Evolutionary conservation across 2,888 invertebrate species (phyloP).

Genomic region (Globia sparganii): DNA sequence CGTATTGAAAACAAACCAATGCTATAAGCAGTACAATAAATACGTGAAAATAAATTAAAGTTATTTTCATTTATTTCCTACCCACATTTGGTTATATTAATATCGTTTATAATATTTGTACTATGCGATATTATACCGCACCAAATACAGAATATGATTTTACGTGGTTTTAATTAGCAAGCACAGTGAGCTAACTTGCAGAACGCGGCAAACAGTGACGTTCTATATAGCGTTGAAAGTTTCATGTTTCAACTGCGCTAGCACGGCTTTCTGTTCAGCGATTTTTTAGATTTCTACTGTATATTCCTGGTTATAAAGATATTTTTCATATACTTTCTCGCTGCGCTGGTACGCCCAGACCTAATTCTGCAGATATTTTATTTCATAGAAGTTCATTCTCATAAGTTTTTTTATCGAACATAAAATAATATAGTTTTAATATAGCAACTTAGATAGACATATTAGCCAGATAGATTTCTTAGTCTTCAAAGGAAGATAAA

Average conservation of each 20-base stretch:
- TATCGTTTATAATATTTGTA: constrained; percentile 31
- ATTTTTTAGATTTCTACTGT: background rate
- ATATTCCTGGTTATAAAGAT: background rate
- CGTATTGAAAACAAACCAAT: constrained; percentile 10
- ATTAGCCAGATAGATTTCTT: constrained; percentile 27
- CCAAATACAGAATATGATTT: constrained; percentile 50
- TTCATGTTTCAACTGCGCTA: constrained; percentile 38
- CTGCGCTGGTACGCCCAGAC: background rate
- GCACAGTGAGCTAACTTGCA: constrained; percentile 36
- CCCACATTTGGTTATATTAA: constrained; percentile 27
- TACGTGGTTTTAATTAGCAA: constrained; percentile 63
- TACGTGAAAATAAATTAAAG: no score
- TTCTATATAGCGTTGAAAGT: constrained; percentile 22
- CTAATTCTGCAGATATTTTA: background rate
- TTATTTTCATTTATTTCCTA: constrained; percentile 11
- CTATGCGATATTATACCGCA: constrained; percentile 17
- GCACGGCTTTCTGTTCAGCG: constrained; percentile 16
- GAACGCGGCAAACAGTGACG: constrained; percentile 33
- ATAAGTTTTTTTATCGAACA: background rate
- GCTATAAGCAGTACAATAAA: constrained; percentile 8
- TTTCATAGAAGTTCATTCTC: background rate
- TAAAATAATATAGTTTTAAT: constrained; percentile 8
- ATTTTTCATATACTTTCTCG: background rate
- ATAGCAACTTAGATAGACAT: constrained; percentile 3
- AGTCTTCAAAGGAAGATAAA: constrained; percentile 51